Conservation (phyloP, 2,113 vertebrate species). For the Cromileptes altivelis region DNA sequence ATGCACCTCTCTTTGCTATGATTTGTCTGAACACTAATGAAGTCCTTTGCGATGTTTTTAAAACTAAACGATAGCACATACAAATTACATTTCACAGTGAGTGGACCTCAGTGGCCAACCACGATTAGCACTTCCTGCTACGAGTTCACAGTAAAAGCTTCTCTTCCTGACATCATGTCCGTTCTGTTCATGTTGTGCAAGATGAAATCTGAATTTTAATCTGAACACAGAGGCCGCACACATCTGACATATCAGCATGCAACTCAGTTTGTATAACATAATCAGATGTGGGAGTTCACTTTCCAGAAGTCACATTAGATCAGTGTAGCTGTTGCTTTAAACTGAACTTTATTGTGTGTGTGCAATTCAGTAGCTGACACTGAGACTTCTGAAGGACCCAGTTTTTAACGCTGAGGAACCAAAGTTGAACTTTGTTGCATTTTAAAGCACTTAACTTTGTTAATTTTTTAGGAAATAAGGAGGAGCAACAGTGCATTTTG, state of each 20-base stretch:
- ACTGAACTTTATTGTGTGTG: not conserved
- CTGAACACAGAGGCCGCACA: not conserved
- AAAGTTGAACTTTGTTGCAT: not conserved
- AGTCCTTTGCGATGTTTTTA: no score
- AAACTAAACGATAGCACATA: not conserved
- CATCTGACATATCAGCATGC: slow-evolving; percentile 2
- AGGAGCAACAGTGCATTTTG: not conserved
- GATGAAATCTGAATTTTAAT: slow-evolving; percentile 38
- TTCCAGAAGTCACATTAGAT: not conserved
- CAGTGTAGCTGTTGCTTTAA: not conserved
- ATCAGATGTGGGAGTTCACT: slow-evolving; percentile 12
- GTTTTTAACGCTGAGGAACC: not conserved
- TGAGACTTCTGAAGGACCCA: not conserved
- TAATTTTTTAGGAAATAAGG: not conserved
- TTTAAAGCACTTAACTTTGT: not conserved
- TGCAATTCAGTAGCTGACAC: not conserved
- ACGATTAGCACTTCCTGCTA: slow-evolving; percentile 15
- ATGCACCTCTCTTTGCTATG: not conserved
- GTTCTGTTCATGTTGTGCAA: slow-evolving; percentile 30
- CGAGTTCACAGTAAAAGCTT: not conserved
- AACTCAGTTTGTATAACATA: not conserved
- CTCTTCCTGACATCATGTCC: not conserved
- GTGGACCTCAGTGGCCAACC: not conserved
- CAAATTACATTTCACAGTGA: slow-evolving; percentile 8
- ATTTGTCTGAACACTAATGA: not conserved